Percentiles rank a stretch among this genome's conserved stretches.
These are phyloP conservation scores for Gopherus flavomarginatus DNA, from an alignment of 2,113 vertebrate species.

Conservation along the genomic window DNA sequence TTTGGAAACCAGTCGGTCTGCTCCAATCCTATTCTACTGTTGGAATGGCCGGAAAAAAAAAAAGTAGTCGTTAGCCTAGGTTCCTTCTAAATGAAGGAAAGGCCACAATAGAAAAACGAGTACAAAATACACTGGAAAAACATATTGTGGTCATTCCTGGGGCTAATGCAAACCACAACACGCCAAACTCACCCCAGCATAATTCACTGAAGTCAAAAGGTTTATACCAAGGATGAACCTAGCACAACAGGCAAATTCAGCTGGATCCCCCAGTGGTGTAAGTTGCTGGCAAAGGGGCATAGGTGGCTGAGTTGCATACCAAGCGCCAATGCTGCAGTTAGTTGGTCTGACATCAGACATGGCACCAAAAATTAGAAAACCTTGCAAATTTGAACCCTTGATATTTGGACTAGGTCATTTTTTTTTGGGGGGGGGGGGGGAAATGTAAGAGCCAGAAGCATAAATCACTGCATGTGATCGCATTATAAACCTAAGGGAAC, in stretches of 20 bases:
- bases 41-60: neutral
- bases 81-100: neutral
- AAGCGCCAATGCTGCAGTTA: neutral
- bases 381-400: too few relatives aligned
- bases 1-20: conserved; percentile 16
- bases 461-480: neutral
- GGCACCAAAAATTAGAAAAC: neutral
- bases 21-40: neutral
- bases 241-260: neutral
- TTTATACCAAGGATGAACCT: conserved; percentile 32
- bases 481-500: too few relatives aligned
- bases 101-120: neutral
- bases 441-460: neutral
- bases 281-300: fast-evolving
- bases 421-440: too few relatives aligned
- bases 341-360: neutral
- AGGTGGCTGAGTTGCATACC: neutral
- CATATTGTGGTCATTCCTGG: neutral
- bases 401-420: too few relatives aligned
- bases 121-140: neutral
- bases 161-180: conserved; percentile 28
- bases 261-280: neutral
- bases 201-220: neutral
- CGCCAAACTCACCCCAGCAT: neutral
- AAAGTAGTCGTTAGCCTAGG: neutral